A percentile compares a stretch with the other conserved stretches of the same genome.
Evolutionary conservation across 2,888 invertebrate genomes (phyloP).

Genomic region (Dichetophora obliterata): DNA sequence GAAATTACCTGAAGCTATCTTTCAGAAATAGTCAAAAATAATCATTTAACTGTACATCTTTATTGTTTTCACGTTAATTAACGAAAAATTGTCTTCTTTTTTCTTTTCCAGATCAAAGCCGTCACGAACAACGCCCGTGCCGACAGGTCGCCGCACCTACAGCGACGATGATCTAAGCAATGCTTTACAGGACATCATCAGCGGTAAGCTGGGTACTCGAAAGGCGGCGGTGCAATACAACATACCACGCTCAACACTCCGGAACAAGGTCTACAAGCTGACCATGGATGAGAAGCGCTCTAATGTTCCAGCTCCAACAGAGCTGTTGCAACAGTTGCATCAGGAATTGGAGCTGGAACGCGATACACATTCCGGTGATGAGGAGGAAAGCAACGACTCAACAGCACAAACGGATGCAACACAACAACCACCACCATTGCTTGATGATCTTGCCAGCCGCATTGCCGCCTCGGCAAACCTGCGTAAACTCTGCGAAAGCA

Average conservation of each 20-base stretch:
- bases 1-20: no score
- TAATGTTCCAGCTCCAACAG: slow-evolving; percentile 57
- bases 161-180: slow-evolving; percentile 95
- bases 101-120: slow-evolving; percentile 75
- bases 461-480: slow-evolving; percentile 57
- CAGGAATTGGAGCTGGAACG: slow-evolving; percentile 63
- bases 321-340: slow-evolving; percentile 50
- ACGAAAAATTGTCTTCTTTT: neutral
- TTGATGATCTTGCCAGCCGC: slow-evolving; percentile 53
- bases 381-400: slow-evolving; percentile 72
- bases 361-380: slow-evolving; percentile 69
- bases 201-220: slow-evolving; percentile 91
- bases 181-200: slow-evolving; percentile 94
- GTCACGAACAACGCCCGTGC: slow-evolving; percentile 72
- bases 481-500: slow-evolving; percentile 57
- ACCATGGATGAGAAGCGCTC: slow-evolving; percentile 76
- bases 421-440: slow-evolving; percentile 35
- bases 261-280: slow-evolving; percentile 94
- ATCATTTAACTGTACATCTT: slow-evolving; percentile 33
- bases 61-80: slow-evolving; percentile 3
- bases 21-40: no score
- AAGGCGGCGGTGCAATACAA: slow-evolving; percentile 96
- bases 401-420: slow-evolving; percentile 57
- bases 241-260: slow-evolving; percentile 94
- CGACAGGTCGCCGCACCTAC: slow-evolving; percentile 81